These are phyloP conservation scores for Pseudomyrmex concolor DNA, from an alignment of 1,140 invertebrate species.

Conservation along the genomic window DNA sequence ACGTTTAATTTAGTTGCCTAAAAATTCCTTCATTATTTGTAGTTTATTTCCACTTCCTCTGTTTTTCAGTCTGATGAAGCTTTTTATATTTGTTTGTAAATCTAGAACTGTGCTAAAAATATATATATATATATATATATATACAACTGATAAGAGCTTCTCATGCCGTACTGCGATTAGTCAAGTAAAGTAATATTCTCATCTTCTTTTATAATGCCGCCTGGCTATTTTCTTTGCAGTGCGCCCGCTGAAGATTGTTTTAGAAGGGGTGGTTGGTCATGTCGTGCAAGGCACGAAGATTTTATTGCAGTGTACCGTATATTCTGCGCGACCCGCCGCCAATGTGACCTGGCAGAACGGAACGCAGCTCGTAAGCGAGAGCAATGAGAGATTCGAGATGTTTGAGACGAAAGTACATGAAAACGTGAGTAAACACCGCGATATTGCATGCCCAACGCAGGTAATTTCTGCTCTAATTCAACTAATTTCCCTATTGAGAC, in stretches of 20 bases:
- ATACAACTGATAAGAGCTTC: not conserved
- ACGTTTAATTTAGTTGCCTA: not conserved
- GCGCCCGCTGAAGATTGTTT: slow-evolving; percentile 90
- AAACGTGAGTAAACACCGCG: slow-evolving; percentile 79
- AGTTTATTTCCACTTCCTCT: not conserved
- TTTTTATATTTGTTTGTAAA: not conserved
- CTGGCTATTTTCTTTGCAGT: slow-evolving; percentile 87
- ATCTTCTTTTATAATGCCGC: slow-evolving; percentile 38
- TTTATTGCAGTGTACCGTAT: slow-evolving; percentile 90
- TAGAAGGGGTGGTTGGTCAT: slow-evolving; percentile 90
- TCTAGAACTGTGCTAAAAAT: not conserved
- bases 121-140: no score
- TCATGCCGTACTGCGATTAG: not conserved
- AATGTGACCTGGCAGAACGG: slow-evolving; percentile 94
- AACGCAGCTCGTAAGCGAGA: slow-evolving; percentile 86
- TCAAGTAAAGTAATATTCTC: not conserved
- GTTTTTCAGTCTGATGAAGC: not conserved
- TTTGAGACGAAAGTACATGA: slow-evolving; percentile 80
- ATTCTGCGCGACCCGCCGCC: slow-evolving; percentile 92
- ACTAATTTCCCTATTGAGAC: not conserved
- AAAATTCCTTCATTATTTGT: not conserved
- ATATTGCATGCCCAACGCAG: not conserved
- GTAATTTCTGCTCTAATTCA: not conserved
- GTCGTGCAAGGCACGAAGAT: slow-evolving; percentile 92
- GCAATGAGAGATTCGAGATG: slow-evolving; percentile 81